Percentiles rank a stretch among this genome's conserved stretches.
Evolutionary conservation across 2,888 invertebrate genomes (phyloP).

Genomic region (Drosophila paranaensis): DNA sequence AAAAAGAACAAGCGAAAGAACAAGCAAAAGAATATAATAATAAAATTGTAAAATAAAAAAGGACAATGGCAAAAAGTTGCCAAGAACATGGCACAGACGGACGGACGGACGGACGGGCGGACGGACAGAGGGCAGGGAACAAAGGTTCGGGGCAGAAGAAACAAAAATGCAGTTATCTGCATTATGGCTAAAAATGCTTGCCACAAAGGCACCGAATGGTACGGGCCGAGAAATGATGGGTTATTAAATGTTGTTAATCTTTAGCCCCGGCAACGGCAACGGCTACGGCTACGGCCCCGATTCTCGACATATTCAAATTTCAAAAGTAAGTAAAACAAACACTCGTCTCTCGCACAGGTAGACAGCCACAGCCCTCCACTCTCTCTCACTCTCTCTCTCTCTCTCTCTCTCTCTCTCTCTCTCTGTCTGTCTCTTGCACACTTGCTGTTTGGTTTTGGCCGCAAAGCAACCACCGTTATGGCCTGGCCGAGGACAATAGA

Average conservation of each 20-base stretch:
- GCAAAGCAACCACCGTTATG: slow-evolving; percentile 58
- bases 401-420: background rate
- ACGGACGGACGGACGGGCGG: background rate
- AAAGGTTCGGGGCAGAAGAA: slow-evolving; percentile 41
- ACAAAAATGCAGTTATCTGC: slow-evolving; percentile 74
- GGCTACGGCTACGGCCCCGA: background rate
- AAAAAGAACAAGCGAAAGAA: slow-evolving; percentile 31
- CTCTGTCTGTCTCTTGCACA: background rate
- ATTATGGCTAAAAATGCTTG: slow-evolving; percentile 61
- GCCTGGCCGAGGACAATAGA: slow-evolving; percentile 49
- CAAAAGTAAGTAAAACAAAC: slow-evolving; percentile 49
- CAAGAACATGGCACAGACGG: slow-evolving; percentile 24
- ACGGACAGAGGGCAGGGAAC: slow-evolving; percentile 28
- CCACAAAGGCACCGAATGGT: slow-evolving; percentile 44
- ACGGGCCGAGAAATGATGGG: slow-evolving; percentile 68
- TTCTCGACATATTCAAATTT: slow-evolving; percentile 72
- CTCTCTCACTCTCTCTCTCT: background rate
- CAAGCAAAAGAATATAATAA: slow-evolving; percentile 26
- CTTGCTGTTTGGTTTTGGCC: slow-evolving; percentile 12
- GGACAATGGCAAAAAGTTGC: slow-evolving; percentile 73
- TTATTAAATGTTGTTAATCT: slow-evolving; percentile 81
- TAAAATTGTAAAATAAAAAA: slow-evolving; percentile 60
- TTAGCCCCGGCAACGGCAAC: slow-evolving; percentile 32
- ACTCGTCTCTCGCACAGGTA: slow-evolving; percentile 53
- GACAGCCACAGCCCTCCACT: background rate